Base-by-base conservation (phyloP, 2,113 vertebrate genomes). In the Tenrec ecaudatus region DNA sequence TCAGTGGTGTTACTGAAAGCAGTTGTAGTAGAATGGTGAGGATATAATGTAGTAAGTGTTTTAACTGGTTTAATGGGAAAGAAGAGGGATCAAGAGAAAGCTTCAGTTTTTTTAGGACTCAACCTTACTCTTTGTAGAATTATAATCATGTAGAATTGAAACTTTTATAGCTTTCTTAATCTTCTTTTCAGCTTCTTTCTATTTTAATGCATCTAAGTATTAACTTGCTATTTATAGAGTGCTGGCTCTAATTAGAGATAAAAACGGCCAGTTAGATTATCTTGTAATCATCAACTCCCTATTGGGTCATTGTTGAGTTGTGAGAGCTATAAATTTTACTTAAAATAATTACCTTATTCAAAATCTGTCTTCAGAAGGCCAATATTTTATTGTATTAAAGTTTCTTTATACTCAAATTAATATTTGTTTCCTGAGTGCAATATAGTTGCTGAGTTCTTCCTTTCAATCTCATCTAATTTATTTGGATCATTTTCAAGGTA, bases 401-500 rank as follows among this genome's bases (percentile, higher is more conserved):
- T 25, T 95, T 86, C 31, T 86, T 86, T 85, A 83, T 36, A 33
- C 6, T 53, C 36, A 84, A 92, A 86, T 88, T 73, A 86, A 57
- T 64, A 78, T 89, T 86, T 66, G 40, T 73, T 2, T 79, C 58
- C 78, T 78, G 25, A 90, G 71, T 87, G 62, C 66, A 89, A 84
- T 73, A 66, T 15, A 83, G 86, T 86, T 85, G 83, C 19, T 27
- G n/a, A 38, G 76, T 77, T 7, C 23, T 96, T 85, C 43, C 58
- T 81, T 88, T 84, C 60, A 6, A 75, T 58, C 36, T 95, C 64
- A 78, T 82, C 89, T 69, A 89, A 82, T 36, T 91, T 79, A 57
- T 40, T 87, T 87, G 15, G 31, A 80, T 91, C 79, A 73, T 81
- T 91, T 78, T 73, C 91, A 83, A 78, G 66, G 0, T 79, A 80